Evolutionary conservation across 2,888 invertebrate genomes (phyloP), one percentile per base, ranked within the genome.

Genomic region (Allophyes oxyacanthae): DNA sequence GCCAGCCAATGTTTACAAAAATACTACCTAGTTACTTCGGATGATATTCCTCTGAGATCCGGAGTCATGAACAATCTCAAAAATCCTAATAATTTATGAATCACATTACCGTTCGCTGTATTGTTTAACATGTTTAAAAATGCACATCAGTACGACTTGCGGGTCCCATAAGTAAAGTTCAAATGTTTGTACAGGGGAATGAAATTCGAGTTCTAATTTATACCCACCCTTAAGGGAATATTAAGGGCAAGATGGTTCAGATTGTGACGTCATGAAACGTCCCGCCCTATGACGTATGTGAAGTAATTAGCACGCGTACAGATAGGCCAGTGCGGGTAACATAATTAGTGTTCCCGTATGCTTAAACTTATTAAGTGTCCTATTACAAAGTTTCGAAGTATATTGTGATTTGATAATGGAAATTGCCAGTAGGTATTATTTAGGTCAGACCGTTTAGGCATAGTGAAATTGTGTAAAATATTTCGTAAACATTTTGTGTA

Each of bases 201-300:
- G 82, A 85, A 87, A 86, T 87, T 85, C 73, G 71, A 83, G 83
- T 85, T 83, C 75, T 85, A 89, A 89, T 89, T 88, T 86, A 86
- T 88, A 84, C 80, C 79, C 78, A 85, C 83, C 79, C 82, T 79
- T 81, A 81, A 72, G 78, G 78, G 77, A 78, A 79, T 81, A 85
- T 85, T 83, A 82, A 75, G 80, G 83, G 76, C 57, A 49, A 72
- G 75, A 71, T 71, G 70, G 73, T 48, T 54, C 48, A 69, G 76
- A 79, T 81, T 72, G 74, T 76, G 76, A 76, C 68, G 78, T 75
- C 72, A 62, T 67, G 73, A 80, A 81, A 81, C 84, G 82, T 85
- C 81, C 78, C 71, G 70, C 73, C 28, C 75, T 83, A 82, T 87
- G 87, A 90, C 84, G 85, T 85, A 87, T 84, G 83, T 64, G 77